These are phyloP conservation scores for Perccottus glenii DNA, from an alignment of 2,113 vertebrate genomes.

Conservation along the genomic window DNA sequence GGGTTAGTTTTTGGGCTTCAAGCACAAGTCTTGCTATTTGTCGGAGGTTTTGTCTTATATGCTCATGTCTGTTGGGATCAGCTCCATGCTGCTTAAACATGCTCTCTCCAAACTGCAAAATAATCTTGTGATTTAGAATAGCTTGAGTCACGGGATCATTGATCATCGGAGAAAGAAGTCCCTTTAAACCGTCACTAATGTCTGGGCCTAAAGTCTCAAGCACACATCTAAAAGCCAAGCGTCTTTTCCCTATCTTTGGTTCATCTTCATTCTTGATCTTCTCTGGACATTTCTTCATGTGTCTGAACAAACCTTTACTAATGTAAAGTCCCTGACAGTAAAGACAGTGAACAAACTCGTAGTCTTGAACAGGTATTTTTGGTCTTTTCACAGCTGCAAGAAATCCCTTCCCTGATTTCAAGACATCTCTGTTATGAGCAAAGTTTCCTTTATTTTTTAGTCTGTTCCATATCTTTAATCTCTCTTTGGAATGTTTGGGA, in stretches of 20 bases:
- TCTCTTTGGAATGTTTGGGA: slow-evolving; percentile 50
- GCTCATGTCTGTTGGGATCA: slow-evolving; percentile 11
- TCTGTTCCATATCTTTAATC: slow-evolving; percentile 52
- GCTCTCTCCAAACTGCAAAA: slow-evolving; percentile 58
- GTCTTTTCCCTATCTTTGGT: accelerated
- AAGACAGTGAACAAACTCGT: slow-evolving; percentile 63
- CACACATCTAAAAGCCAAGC: slow-evolving; percentile 9
- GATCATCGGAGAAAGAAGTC: slow-evolving; percentile 45
- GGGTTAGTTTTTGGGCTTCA: slow-evolving; percentile 48
- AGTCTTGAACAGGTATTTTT: not conserved
- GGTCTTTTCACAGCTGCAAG: slow-evolving; percentile 39
- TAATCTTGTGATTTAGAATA: slow-evolving; percentile 40
- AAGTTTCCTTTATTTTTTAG: slow-evolving; percentile 67
- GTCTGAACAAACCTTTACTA: slow-evolving; percentile 6
- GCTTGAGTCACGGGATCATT: slow-evolving; percentile 52
- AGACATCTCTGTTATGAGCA: slow-evolving; percentile 56
- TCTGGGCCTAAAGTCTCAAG: slow-evolving; percentile 21
- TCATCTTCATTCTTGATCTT: slow-evolving; percentile 15
- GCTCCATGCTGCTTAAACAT: slow-evolving; percentile 16
- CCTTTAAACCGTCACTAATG: slow-evolving; percentile 32
- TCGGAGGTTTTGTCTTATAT: slow-evolving; percentile 60
- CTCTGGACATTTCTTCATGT: slow-evolving; percentile 53
- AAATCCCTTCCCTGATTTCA: slow-evolving; percentile 49
- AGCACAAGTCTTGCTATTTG: slow-evolving; percentile 59
- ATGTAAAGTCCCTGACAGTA: slow-evolving; percentile 50